These are phyloP conservation scores for Prenolepis imparis DNA, from an alignment of 2,888 invertebrate genomes.

Conservation along the genomic window DNA sequence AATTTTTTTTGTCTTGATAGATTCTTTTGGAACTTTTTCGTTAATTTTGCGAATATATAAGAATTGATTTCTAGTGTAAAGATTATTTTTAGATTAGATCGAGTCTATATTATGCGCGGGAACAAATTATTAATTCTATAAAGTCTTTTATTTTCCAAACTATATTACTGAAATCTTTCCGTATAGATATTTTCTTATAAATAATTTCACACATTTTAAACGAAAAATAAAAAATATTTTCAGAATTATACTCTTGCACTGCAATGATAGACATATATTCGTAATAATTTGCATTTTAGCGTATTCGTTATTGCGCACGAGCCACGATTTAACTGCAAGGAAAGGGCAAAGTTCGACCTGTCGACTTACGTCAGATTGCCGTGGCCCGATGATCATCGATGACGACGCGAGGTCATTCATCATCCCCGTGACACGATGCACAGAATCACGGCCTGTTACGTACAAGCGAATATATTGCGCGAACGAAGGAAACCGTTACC, in stretches of 20 bases:
- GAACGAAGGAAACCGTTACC: constrained; percentile 60
- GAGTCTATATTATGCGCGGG: background rate
- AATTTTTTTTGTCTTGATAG: background rate
- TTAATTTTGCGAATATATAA: background rate
- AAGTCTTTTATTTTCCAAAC: background rate
- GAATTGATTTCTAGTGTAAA: background rate
- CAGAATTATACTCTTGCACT: background rate
- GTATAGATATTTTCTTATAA: background rate
- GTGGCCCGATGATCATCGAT: constrained; percentile 61
- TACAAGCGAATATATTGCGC: constrained; percentile 50
- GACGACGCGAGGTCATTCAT: constrained; percentile 68
- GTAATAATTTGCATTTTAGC: background rate
- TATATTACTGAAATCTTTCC: background rate
- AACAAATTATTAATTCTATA: background rate
- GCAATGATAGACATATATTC: background rate
- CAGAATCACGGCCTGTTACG: constrained; percentile 37
- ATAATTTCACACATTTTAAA: background rate
- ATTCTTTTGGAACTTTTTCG: background rate
- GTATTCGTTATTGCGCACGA: background rate
- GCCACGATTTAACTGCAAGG: constrained; percentile 5
- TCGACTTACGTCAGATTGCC: constrained; percentile 68
- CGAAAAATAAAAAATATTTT: background rate
- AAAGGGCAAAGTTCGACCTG: constrained; percentile 55
- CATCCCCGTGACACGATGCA: constrained; percentile 60
- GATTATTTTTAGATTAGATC: background rate